Evolutionary conservation across 2,888 invertebrate species (phyloP), one percentile per base, ranked within the genome.

Genomic region (Muschampia plurimacula): DNA sequence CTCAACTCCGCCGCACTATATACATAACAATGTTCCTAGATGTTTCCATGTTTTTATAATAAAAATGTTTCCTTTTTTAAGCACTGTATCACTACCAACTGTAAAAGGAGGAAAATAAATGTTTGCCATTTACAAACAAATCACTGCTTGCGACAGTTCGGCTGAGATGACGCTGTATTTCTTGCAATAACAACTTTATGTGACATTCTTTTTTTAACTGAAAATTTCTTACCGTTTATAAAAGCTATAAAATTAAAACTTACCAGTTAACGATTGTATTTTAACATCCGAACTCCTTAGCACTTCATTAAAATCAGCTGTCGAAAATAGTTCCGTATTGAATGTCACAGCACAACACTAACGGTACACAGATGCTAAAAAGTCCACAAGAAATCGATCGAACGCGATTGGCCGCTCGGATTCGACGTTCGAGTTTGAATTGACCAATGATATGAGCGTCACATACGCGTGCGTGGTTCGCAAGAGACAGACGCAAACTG

Each of bases 261-360:
- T 74, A 80, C 80, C 78, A 73, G 65, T 7, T 32, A 77, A 73
- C 39, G 44, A 62, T 64, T 64, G 71, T 74, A 84, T 83, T 89
- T 89, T 64, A 89, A 91, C 84, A 93, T 93, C 92, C 92, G 84
- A 89, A 85, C 87, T 87, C 74, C 74, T 72, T 67, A 57, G 67
- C 67, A 57, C 55, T 72, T 68, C 63, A 72, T 72, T 68, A 41
- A 64, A 79, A 78, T 81, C 83, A 78, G 76, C 74, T 75, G 78
- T 76, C 74, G 78, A 74, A 75, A 73, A 77, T 71, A 76, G 74
- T 74, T 69, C 55, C 67, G 80, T 81, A 81, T 77, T 78, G 80
- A 92, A 88, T 89, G 91, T 90, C 91, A 92, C 90, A 87, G 78
- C 88, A 89, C 87, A 85, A 81, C 87, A 87, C 89, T 86, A 90